Evolutionary conservation across 1,140 invertebrate genomes (phyloP).

Genomic region (Drosophila ambigua): DNA sequence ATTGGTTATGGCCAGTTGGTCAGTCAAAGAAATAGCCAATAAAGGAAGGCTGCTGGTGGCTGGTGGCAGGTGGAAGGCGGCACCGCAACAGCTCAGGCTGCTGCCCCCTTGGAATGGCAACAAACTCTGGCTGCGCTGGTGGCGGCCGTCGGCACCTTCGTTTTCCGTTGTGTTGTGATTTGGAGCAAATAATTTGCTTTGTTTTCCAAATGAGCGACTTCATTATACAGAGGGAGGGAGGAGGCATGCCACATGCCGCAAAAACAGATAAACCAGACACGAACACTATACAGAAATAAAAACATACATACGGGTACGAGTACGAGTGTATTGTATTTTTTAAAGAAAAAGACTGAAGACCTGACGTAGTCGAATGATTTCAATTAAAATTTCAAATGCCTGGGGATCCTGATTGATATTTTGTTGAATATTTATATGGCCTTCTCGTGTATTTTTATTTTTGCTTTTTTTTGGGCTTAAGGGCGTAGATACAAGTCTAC

Average conservation of each 20-base stretch:
- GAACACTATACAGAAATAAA: slow-evolving; percentile 9
- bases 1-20: slow-evolving; percentile 42
- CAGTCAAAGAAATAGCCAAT: neutral
- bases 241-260: neutral
- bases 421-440: slow-evolving; percentile 7
- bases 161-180: slow-evolving; percentile 50
- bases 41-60: slow-evolving; percentile 5
- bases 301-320: neutral
- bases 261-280: neutral
- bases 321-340: slow-evolving; percentile 3
- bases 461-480: too few relatives aligned
- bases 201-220: slow-evolving; percentile 70
- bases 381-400: slow-evolving; percentile 28
- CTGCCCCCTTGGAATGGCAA: slow-evolving; percentile 53
- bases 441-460: neutral
- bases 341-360: neutral
- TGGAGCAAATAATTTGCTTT: slow-evolving; percentile 74
- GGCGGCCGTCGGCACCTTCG: slow-evolving; percentile 33
- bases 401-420: neutral
- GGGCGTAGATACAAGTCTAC: too few relatives aligned
- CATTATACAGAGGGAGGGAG: slow-evolving; percentile 33
- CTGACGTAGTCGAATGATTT: slow-evolving; percentile 1
- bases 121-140: slow-evolving; percentile 20
- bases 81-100: neutral
- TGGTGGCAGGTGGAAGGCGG: slow-evolving; percentile 22